Evolutionary conservation across 2,113 vertebrate species (phyloP).

Genomic region (Oryzias curvinotus): DNA sequence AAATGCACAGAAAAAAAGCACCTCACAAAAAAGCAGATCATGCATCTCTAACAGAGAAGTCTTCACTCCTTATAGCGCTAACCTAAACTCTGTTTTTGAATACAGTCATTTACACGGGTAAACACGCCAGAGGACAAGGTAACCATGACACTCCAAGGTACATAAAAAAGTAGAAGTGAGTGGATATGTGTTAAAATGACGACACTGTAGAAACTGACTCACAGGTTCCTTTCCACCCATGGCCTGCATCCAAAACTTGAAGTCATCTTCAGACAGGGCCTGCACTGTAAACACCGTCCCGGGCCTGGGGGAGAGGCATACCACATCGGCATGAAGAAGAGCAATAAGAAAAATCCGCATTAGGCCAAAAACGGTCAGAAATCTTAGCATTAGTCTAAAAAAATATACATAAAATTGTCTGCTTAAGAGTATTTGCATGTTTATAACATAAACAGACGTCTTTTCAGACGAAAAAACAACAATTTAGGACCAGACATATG

Average conservation of each 20-base stretch:
- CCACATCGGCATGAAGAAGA: constrained; percentile 24
- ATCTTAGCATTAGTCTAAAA: not conserved
- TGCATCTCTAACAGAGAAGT: too few relatives aligned
- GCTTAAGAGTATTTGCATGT: too few relatives aligned
- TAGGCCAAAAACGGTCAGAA: constrained; percentile 4
- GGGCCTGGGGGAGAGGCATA: constrained; percentile 76
- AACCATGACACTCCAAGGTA: not conserved
- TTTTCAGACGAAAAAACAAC: not conserved
- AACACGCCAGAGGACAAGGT: not conserved
- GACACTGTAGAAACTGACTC: constrained; percentile 67
- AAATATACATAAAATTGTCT: too few relatives aligned
- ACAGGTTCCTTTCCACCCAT: constrained; percentile 96
- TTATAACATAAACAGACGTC: too few relatives aligned
- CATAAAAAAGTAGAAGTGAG: constrained; percentile 2
- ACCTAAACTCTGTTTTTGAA: not conserved
- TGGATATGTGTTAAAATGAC: constrained; percentile 26
- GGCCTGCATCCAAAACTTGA: constrained; percentile 92
- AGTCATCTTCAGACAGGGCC: constrained; percentile 91
- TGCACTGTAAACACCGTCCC: constrained; percentile 88
- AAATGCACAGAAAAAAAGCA: too few relatives aligned
- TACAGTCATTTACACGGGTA: not conserved
- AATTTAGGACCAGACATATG: constrained; percentile 17
- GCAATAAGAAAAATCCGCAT: not conserved
- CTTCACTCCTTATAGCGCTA: too few relatives aligned
- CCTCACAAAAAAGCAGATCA: too few relatives aligned